Evolutionary conservation across 2,113 vertebrate genomes (phyloP).

Genomic region (Daboia siamensis): DNA sequence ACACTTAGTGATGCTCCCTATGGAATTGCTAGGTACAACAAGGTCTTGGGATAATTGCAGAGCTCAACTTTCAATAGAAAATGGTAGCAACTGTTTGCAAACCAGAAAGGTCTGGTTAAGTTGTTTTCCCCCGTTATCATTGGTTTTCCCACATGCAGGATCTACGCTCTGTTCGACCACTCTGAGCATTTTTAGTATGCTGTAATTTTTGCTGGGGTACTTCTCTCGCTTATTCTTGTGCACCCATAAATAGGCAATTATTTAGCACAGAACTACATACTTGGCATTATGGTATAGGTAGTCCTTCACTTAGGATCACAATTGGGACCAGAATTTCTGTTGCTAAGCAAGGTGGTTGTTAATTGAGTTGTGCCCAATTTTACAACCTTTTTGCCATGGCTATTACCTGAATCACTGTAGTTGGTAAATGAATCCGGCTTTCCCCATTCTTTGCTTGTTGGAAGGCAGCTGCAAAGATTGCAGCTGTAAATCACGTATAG

Average conservation of each 20-base stretch:
- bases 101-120: not conserved
- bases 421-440: not conserved
- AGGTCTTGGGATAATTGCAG: not conserved
- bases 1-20: not conserved
- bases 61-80: not conserved
- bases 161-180: not conserved
- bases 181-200: not conserved
- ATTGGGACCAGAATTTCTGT: not conserved
- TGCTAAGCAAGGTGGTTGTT: not conserved
- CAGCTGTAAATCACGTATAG: not conserved
- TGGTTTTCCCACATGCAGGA: not conserved
- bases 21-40: not conserved
- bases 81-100: not conserved
- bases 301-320: not conserved
- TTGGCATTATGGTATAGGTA: not conserved
- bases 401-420: not conserved
- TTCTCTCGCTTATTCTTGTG: not conserved
- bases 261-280: not conserved
- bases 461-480: not conserved
- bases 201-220: not conserved
- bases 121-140: accelerated
- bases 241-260: not conserved
- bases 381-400: not conserved
- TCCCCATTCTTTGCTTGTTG: not conserved
- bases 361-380: not conserved